Evolutionary conservation across 2,888 invertebrate species (phyloP).

Genomic region (Harmothoe impar): DNA sequence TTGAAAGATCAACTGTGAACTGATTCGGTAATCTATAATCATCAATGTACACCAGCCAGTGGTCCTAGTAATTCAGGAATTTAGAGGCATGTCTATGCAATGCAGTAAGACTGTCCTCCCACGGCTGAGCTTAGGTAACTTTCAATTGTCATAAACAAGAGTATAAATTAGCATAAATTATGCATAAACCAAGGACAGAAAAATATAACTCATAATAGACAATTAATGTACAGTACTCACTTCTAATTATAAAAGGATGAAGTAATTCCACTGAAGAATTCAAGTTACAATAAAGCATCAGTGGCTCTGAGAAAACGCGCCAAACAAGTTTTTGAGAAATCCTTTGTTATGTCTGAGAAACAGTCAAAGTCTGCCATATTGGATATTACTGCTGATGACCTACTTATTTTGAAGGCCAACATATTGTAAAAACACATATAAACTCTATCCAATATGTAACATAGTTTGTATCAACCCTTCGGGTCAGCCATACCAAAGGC

Average conservation of each 20-base stretch:
- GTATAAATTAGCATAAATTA: not conserved
- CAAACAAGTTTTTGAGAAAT: conserved; percentile 15
- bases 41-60: no score
- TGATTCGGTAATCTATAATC: no score
- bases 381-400: conserved; percentile 59
- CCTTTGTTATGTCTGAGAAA: conserved; percentile 53
- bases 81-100: no score
- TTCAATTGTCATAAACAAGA: not conserved
- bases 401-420: conserved; percentile 51
- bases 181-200: not conserved
- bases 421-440: not conserved
- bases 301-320: conserved; percentile 40
- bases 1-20: no score
- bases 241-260: no score
- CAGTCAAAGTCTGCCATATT: conserved; percentile 37
- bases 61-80: no score
- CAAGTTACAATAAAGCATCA: no score
- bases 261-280: no score
- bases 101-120: no score
- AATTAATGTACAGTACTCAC: no score
- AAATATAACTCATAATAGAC: no score
- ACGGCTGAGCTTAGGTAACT: no score
- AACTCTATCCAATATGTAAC: not conserved
- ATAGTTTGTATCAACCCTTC: not conserved
- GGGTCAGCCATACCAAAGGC: conserved; percentile 16